These are phyloP conservation scores for Watsonalla cultraria DNA, from an alignment of 2,888 invertebrate species.

Conservation along the genomic window DNA sequence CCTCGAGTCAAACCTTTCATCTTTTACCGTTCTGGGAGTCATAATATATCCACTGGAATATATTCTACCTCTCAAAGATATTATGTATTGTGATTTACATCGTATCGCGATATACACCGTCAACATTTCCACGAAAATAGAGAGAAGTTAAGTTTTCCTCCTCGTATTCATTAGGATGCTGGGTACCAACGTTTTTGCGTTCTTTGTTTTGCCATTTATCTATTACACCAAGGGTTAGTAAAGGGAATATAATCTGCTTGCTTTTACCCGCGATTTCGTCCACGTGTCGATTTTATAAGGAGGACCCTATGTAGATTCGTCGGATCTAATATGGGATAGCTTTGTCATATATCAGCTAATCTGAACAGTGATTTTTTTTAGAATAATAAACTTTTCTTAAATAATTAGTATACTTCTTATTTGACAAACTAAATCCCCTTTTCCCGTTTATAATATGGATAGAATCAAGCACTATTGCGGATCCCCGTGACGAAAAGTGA, in stretches of 20 bases:
- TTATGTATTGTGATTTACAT: conserved; percentile 1
- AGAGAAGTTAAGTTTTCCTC: conserved; percentile 12
- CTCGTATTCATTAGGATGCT: conserved; percentile 5
- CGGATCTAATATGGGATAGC: too few relatives aligned
- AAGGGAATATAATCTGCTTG: conserved; percentile 2
- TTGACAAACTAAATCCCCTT: too few relatives aligned
- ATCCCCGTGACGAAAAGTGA: too few relatives aligned
- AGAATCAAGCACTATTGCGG: too few relatives aligned
- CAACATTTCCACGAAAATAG: conserved; percentile 10
- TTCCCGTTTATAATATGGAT: too few relatives aligned
- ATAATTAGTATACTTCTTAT: too few relatives aligned
- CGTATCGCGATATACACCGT: not conserved
- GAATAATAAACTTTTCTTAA: too few relatives aligned
- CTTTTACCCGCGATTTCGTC: too few relatives aligned
- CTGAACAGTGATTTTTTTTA: too few relatives aligned
- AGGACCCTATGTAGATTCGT: too few relatives aligned
- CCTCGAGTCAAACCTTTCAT: not conserved
- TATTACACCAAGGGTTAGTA: conserved; percentile 1
- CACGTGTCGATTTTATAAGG: too few relatives aligned
- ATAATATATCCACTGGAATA: not conserved
- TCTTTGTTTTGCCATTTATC: conserved; percentile 6
- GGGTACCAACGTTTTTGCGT: conserved; percentile 3
- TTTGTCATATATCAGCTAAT: too few relatives aligned
- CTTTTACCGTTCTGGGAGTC: not conserved
- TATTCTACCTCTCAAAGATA: not conserved